Base-by-base conservation (phyloP, 2,888 invertebrate genomes). In the Halocaridina rubra region DNA sequence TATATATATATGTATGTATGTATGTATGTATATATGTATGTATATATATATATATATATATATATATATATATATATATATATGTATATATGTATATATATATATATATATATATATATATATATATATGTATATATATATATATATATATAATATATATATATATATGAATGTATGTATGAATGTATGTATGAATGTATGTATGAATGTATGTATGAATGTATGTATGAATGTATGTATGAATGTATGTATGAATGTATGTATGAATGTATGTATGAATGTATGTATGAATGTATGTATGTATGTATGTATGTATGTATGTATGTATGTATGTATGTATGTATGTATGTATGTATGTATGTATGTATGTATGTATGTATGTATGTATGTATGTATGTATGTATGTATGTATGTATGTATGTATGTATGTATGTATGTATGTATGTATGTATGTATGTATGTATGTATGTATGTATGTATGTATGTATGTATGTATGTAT, bases 1-100 rank as follows among this genome's bases (percentile, higher is more conserved):
- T 67, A 5, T 67, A 67, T 67, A 67, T 67, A 67, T 67, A 67
- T 67, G 29, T 67, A 67, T 67, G 29, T 67, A 67, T 67, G 29
- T 67, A 4, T 67, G 29, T 67, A 67, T 67, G 29, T 67, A 69
- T 2, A 69, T 69, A 29, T 8, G 32, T 69, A 30, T 13, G 32
- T 4, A 69, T 29, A 69, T 59, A 59, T 59, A 59, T 59, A 59
- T 59, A 59, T 59, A 59, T 59, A 59, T 59, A 59, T 59, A 59
- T 59, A 59, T 59, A 59, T 59, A 59, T 59, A 59, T 59, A 59
- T 59, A 59, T 59, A 59, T 59, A 59, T 59, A 59, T 4, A 13
- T 13, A 8, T 59, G 22, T 59, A 59, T 59, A 59, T 59, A 59
- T 59, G 22, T 59, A 59, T 59, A 59, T 59, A 59, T 59, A 59